Conservation (phyloP, 2,888 invertebrate genomes). For the Cataglyphis cursor region DNA sequence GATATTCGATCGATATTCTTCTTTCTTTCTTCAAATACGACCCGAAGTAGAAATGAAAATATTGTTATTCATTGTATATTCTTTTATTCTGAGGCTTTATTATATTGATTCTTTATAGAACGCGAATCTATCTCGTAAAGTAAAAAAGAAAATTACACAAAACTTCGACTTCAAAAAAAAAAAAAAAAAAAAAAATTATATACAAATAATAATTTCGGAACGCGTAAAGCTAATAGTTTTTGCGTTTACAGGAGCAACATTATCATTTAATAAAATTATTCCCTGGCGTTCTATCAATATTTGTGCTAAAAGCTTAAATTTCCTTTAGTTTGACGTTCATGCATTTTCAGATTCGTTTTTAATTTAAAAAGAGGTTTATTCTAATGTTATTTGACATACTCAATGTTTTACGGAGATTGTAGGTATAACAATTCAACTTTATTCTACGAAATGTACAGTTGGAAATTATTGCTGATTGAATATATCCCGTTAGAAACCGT, state of each 20-base stretch:
- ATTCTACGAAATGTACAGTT: background rate
- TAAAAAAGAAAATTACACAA: background rate
- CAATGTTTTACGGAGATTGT: background rate
- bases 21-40: background rate
- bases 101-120: background rate
- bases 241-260: background rate
- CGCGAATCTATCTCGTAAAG: background rate
- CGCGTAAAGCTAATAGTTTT: background rate
- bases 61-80: background rate
- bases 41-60: background rate
- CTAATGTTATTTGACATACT: background rate
- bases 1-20: conserved; percentile 5
- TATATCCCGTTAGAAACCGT: background rate
- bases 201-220: background rate
- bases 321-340: background rate
- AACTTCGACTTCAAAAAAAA: background rate
- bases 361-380: background rate
- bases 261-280: background rate
- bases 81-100: background rate
- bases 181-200: background rate
- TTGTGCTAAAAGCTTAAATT: background rate
- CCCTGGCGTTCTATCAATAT: background rate
- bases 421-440: background rate
- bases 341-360: background rate
- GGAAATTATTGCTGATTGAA: background rate